Evolutionary conservation across 2,888 invertebrate genomes (phyloP).

Genomic region (Meiosimyza decipiens): DNA sequence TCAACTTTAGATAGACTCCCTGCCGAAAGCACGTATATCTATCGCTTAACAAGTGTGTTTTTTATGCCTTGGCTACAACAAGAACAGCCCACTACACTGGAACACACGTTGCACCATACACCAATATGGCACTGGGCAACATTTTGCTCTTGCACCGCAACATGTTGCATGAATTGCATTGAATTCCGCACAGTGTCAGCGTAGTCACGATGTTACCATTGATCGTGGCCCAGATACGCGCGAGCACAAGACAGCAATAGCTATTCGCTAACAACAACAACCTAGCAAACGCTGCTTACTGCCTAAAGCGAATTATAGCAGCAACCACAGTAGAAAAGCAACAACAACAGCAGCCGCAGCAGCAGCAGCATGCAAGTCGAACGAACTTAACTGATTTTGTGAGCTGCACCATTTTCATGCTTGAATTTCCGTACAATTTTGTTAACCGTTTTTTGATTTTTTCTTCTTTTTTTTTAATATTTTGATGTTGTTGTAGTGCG

Average conservation of each 20-base stretch:
- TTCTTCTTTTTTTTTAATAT: slow-evolving; percentile 22
- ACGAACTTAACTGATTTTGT: slow-evolving; percentile 21
- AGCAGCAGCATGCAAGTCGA: slow-evolving; percentile 17
- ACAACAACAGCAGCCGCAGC: slow-evolving; percentile 7
- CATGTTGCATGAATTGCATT: slow-evolving; percentile 36
- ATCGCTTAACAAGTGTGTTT: too few species aligned
- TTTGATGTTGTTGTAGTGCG: slow-evolving; percentile 32
- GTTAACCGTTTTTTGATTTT: slow-evolving; percentile 36
- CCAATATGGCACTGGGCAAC: too few species aligned
- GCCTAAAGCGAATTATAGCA: slow-evolving; percentile 16
- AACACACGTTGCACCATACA: slow-evolving; percentile 19
- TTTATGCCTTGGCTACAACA: too few species aligned
- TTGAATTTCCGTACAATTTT: slow-evolving; percentile 37
- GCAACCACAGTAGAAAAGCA: background rate
- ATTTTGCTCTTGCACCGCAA: slow-evolving; percentile 14
- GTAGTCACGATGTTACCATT: slow-evolving; percentile 44
- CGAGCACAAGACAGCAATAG: background rate
- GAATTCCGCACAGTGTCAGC: slow-evolving; percentile 38
- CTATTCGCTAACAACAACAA: slow-evolving; percentile 14
- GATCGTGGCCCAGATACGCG: slow-evolving; percentile 46
- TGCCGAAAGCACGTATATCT: too few species aligned
- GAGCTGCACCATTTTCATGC: slow-evolving; percentile 15
- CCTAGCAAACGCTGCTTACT: slow-evolving; percentile 1
- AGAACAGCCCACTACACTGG: background rate
- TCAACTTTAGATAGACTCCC: too few species aligned